Evolutionary conservation across 2,888 invertebrate genomes (phyloP).

Genomic region (Xylocampa areola): DNA sequence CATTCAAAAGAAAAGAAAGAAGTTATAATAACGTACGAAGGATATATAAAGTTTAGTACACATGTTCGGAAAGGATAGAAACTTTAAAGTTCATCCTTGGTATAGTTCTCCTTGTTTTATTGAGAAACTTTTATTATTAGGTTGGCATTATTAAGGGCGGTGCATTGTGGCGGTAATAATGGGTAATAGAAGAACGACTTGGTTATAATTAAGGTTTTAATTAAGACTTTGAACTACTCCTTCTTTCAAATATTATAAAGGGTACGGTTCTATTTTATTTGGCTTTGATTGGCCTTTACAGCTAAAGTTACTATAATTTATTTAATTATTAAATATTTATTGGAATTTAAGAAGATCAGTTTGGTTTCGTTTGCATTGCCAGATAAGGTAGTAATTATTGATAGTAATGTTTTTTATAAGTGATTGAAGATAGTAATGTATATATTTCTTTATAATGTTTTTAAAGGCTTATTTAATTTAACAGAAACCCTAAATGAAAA

Average conservation of each 20-base stretch:
- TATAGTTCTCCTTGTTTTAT: slow-evolving; percentile 15
- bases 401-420: too few species aligned
- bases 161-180: slow-evolving; percentile 11
- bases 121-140: slow-evolving; percentile 30
- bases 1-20: slow-evolving; percentile 17
- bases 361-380: too few species aligned
- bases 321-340: too few species aligned
- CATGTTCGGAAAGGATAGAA: slow-evolving; percentile 10
- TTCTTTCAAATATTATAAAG: slow-evolving; percentile 1
- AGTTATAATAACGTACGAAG: slow-evolving; percentile 4
- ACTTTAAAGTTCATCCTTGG: slow-evolving; percentile 8
- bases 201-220: slow-evolving; percentile 31
- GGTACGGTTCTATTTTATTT: background rate
- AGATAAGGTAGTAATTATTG: too few species aligned
- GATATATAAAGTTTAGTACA: slow-evolving; percentile 17
- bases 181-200: slow-evolving; percentile 18
- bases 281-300: background rate
- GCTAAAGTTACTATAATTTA: background rate
- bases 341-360: too few species aligned
- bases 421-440: too few species aligned
- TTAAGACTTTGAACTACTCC: slow-evolving; percentile 1
- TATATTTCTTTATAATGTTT: too few species aligned
- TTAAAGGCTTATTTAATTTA: too few species aligned
- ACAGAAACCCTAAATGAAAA: too few species aligned
- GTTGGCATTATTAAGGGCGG: slow-evolving; percentile 15